Conservation (phyloP, 2,113 vertebrate genomes). For the Addax nasomaculatus region DNA sequence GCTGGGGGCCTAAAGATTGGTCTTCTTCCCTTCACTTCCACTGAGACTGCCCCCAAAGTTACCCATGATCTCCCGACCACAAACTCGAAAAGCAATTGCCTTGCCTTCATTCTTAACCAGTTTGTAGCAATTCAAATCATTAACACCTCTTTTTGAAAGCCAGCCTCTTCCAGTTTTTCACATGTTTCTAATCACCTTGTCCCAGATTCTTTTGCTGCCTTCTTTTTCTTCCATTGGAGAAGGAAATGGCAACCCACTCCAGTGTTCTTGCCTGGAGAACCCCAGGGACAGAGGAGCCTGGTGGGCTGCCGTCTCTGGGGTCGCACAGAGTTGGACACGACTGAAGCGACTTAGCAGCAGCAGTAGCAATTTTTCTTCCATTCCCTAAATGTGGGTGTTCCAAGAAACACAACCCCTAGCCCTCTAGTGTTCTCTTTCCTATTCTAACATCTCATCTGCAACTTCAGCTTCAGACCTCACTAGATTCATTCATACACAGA, state of each 20-base stretch:
- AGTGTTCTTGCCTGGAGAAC: too few species aligned
- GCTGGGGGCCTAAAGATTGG: neutral
- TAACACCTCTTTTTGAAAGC: neutral
- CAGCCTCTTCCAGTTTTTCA: neutral
- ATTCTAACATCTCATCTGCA: neutral
- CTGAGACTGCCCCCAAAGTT: neutral
- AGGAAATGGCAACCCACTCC: too few species aligned
- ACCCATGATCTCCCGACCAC: neutral
- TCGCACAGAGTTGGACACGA: too few species aligned
- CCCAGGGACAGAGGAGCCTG: too few species aligned
- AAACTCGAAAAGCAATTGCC: neutral
- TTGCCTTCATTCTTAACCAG: slow-evolving; percentile 7
- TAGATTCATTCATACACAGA: neutral
- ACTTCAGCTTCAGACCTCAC: neutral
- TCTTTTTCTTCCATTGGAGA: neutral
- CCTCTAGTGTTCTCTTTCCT: neutral
- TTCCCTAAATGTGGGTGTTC: neutral
- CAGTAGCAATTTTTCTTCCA: neutral
- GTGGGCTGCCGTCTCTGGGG: too few species aligned
- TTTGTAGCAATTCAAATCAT: neutral
- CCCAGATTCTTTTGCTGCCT: neutral
- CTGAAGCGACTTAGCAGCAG: too few species aligned
- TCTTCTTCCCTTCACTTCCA: neutral
- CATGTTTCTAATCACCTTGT: slow-evolving; percentile 48
- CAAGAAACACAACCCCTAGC: neutral